phyloP scores from a whole-genome alignment of 2,113 vertebrate genomes.

The Dascyllus trimaculatus region DNA sequence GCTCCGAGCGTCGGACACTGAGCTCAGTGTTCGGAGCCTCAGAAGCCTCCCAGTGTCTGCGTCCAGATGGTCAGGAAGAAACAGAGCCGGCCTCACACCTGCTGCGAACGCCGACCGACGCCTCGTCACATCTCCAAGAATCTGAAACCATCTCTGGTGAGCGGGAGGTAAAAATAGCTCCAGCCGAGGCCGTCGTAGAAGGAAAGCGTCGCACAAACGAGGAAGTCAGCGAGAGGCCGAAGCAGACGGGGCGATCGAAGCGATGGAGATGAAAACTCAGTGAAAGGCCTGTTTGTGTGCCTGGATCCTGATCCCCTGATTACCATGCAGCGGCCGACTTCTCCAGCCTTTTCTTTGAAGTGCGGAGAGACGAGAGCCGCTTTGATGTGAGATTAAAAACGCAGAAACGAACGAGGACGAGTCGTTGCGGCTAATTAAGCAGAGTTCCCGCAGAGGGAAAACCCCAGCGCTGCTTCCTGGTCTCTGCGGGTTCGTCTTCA shows the following conservation, averaged over 20 bases:
- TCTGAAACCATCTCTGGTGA: too few species aligned
- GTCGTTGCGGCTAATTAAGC: conserved; percentile 37
- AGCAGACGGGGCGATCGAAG: conserved; percentile 6
- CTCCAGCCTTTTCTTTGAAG: conserved; percentile 63
- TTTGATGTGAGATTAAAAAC: conserved; percentile 57
- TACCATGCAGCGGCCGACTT: conserved; percentile 70
- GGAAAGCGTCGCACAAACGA: conserved; percentile 3
- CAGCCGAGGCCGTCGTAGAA: neutral
- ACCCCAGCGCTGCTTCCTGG: conserved; percentile 5
- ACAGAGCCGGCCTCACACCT: conserved; percentile 67
- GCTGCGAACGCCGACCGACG: conserved; percentile 23
- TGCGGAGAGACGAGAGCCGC: conserved; percentile 44
- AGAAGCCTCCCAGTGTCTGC: conserved; percentile 64
- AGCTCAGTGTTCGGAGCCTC: conserved; percentile 63
- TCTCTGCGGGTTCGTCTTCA: too few species aligned
- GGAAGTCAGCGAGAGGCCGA: conserved; percentile 20
- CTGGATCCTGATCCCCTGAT: conserved; percentile 54
- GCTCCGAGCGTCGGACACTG: conserved; percentile 49
- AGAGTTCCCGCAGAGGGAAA: conserved; percentile 5
- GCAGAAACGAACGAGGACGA: conserved; percentile 9
- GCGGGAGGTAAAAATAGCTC: neutral
- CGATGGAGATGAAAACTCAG: neutral
- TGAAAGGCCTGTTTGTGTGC: conserved; percentile 38
- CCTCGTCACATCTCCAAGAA: too few species aligned
- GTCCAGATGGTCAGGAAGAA: conserved; percentile 76